Evolutionary conservation across 1,140 invertebrate species (phyloP).

Genomic region (Drosophila mayri): DNA sequence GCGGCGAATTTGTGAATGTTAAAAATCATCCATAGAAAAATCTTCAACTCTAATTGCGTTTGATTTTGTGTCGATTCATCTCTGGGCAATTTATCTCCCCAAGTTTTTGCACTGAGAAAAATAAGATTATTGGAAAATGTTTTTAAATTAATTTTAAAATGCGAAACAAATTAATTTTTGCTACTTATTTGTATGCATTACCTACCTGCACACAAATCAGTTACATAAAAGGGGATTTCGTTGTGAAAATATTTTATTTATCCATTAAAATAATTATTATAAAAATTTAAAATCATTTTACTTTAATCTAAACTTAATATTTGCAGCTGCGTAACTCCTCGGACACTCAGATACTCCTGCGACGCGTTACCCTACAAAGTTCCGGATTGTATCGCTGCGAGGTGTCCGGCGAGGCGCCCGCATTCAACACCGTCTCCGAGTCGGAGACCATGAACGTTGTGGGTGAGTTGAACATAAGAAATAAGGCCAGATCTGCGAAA

Average conservation of each 20-base stretch:
- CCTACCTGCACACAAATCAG: too few relatives aligned
- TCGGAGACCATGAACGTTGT: conserved; percentile 91
- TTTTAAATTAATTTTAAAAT: neutral
- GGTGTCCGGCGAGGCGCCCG: conserved; percentile 91
- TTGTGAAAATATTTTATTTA: too few relatives aligned
- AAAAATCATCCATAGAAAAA: conserved; percentile 61
- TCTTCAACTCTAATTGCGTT: conserved; percentile 73
- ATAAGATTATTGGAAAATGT: neutral
- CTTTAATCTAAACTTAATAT: neutral
- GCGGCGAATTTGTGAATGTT: conserved; percentile 35
- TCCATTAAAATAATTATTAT: too few relatives aligned
- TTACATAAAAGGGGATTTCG: too few relatives aligned
- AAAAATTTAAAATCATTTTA: neutral
- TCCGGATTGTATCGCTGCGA: conserved; percentile 91
- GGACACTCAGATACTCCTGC: conserved; percentile 88
- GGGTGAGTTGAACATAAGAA: conserved; percentile 86
- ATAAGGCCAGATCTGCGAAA: neutral
- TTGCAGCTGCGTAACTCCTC: conserved; percentile 89
- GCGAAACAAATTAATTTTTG: neutral
- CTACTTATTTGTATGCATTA: too few relatives aligned
- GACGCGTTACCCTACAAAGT: conserved; percentile 89
- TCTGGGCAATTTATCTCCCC: conserved; percentile 58
- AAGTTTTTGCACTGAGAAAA: conserved; percentile 25
- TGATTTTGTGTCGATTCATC: conserved; percentile 67
- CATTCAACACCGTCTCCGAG: conserved; percentile 91